phyloP scores from a whole-genome alignment of 2,888 invertebrate genomes.

The Mycogona germanica region DNA sequence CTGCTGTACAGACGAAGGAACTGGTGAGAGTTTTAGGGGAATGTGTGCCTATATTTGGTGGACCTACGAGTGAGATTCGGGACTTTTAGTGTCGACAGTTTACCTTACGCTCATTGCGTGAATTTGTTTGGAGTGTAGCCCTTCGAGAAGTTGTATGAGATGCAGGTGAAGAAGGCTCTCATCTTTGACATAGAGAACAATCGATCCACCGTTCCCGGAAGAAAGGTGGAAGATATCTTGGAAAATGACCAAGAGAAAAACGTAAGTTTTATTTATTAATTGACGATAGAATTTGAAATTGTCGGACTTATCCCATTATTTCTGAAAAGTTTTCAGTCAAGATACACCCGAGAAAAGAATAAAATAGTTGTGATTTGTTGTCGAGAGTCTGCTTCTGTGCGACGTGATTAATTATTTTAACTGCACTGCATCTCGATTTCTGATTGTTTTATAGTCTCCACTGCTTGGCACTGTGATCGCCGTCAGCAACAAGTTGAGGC shows the following conservation, averaged over 20 bases:
- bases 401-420: no score
- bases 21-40: no score
- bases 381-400: no score
- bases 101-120: neutral
- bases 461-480: conserved; percentile 34
- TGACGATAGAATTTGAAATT: no score
- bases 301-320: no score
- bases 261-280: neutral
- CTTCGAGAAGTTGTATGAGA: neutral
- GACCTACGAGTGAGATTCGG: no score
- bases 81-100: no score
- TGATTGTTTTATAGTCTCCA: conserved; percentile 21
- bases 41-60: no score
- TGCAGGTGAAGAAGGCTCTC: neutral
- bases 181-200: neutral
- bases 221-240: neutral
- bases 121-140: neutral
- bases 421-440: neutral
- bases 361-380: no score
- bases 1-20: no score
- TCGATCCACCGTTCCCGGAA: conserved; percentile 4
- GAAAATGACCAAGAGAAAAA: neutral
- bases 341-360: no score
- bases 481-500: conserved; percentile 33
- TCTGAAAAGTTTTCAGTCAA: no score